These are phyloP conservation scores for Halcyon leucocephala DNA, from an alignment of 2,797 vertebrate genomes.

Conservation along the genomic window DNA sequence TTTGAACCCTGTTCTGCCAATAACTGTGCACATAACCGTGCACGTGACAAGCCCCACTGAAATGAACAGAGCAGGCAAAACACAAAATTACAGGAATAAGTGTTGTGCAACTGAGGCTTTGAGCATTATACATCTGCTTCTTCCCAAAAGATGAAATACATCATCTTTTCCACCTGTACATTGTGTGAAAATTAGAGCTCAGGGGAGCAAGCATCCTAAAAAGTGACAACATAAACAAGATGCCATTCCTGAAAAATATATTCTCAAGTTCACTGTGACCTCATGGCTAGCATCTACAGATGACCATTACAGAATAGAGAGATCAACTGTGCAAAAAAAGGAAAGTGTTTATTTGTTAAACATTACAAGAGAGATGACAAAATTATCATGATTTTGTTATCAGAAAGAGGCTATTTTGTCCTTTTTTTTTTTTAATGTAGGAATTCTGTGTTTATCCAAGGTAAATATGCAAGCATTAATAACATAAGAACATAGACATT, in stretches of 20 bases:
- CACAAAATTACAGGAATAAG: not conserved
- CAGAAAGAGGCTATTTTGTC: not conserved
- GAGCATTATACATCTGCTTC: not conserved
- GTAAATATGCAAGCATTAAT: constrained; percentile 64
- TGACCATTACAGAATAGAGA: not conserved
- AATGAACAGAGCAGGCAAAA: not conserved
- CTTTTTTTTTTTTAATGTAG: not conserved
- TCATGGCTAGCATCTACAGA: not conserved
- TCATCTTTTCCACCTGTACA: not conserved
- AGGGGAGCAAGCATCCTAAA: not conserved
- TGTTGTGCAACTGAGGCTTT: not conserved
- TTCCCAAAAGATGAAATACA: not conserved
- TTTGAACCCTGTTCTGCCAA: not conserved
- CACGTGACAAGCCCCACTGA: not conserved
- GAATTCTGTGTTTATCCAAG: constrained; percentile 63
- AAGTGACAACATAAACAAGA: not conserved
- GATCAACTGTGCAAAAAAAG: not conserved
- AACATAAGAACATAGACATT: constrained; percentile 60
- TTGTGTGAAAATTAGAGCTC: not conserved
- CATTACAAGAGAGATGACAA: not conserved
- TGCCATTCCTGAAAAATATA: not conserved
- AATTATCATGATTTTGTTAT: not conserved
- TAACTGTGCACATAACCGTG: not conserved
- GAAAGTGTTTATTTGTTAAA: not conserved
- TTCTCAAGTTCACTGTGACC: not conserved